Evolutionary conservation across 2,888 invertebrate species (phyloP), one percentile per base, ranked within the genome.

Genomic region (Tinea trinotella): DNA sequence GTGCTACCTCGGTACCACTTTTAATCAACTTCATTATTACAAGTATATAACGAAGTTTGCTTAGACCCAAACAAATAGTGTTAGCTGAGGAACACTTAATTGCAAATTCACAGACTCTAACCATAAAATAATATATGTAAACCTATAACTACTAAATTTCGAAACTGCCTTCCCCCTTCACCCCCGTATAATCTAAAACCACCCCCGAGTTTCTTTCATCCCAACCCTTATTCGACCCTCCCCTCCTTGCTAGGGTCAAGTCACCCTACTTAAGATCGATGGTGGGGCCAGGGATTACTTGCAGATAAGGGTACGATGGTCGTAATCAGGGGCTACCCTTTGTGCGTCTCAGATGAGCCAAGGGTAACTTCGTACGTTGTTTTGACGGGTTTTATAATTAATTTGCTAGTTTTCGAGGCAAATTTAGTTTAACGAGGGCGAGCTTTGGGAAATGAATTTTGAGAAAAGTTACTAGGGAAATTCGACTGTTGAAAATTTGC

Each of bases 211-310:
- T 83, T 84, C 82, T 83, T 85, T 76, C 76, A 75, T 71, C 78
- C 80, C 76, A n/a, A 53, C 36, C 40, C 52, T 13, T 20, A 13
- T 40, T 19, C 15, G n/a, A 36, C 69, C 35, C 54, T 48, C 75
- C 48, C 18, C 19, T 74, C 66, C 62, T 58, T 58, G 35, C 61
- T 59, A 71, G 81, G 81, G 76, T 75, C 71, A 82, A 82, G 81
- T 81, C 79, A 79, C 84, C 83, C 83, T 76, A 68, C 78, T 84
- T 84, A 85, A 85, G 85, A 85, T 85, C 82, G 84, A 84, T 83
- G 85, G 76, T 68, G 74, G 80, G 81, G 79, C 65, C 67, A 63
- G 76, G 80, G 81, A 79, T 76, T 49, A 78, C 78, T 77, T 76
- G 69, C 68, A 78, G 82, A 84, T 81, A 82, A 81, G 79, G 81